Base-by-base conservation (phyloP, 1,140 invertebrate species). In the Dryas iulia region DNA sequence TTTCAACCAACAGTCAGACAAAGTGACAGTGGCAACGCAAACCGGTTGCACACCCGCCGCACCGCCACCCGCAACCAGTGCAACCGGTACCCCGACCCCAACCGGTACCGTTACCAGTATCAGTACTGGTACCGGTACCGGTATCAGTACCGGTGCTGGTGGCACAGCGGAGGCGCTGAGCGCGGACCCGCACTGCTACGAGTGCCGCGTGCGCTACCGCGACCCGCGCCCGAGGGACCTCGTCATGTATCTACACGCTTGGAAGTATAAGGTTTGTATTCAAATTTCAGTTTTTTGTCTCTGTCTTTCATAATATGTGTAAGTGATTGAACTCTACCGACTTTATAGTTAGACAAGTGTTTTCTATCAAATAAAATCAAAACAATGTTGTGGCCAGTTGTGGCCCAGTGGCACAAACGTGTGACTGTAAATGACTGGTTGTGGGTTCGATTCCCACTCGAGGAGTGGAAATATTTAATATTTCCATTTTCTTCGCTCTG, bases 181-280 rank as follows among this genome's bases (percentile, higher is more conserved):
- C 0, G 92, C 95, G 2, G 97, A 98, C 82, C 94, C 95, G 2
- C 95, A 98, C 82, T 99, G 98, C 92, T 96, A 97, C 84, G 97
- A 98, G 87, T 99, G 98, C 89, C 97, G 97, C 87, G 95, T 97
- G 11, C 94, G 96, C 59, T 98, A 97, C 91, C 93, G 96, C 66
- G 98, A 99, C 87, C 98, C 98, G 0, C 95, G 96, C 66, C 96
- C 97, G 0, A 94, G 96, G 69, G 97, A 99, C 85, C 93, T 99
- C 14, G 95, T 98, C 66, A 98, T 99, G 97, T 99, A 98, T 89
- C 93, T 99, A 12, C 98, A 99, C 90, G 98, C 98, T 14, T 97
- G 97, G 94, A 96, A 96, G 81, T 99, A 98, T 86, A 95, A 95
- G 93, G 96, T 95, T 18, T 18, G 35, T 39, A 2, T 8, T 3